Evolutionary conservation across 2,888 invertebrate genomes (phyloP).

Genomic region (Athrips mouffetella): DNA sequence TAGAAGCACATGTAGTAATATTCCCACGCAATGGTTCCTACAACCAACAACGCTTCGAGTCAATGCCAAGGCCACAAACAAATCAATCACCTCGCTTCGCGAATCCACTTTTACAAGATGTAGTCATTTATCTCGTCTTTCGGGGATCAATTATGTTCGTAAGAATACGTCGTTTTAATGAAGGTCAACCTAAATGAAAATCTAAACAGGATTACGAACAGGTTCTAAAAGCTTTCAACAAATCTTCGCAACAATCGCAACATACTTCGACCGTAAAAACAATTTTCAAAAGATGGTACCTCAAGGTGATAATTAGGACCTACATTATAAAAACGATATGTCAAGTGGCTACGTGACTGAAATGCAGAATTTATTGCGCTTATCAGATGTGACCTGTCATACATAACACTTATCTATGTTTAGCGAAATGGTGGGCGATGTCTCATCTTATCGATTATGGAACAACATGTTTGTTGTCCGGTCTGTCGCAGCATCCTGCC

Average conservation of each 20-base stretch:
- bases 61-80: not conserved
- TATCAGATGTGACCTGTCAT: slow-evolving; percentile 4
- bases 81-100: too few species aligned
- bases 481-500: slow-evolving; percentile 1
- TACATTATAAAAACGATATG: not conserved
- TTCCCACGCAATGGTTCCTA: not conserved
- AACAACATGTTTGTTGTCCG: slow-evolving; percentile 9
- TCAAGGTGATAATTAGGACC: not conserved
- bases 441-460: not conserved
- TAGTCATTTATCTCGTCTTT: too few species aligned
- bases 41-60: not conserved
- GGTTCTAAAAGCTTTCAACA: too few species aligned
- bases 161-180: too few species aligned
- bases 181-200: too few species aligned
- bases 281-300: not conserved
- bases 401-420: not conserved
- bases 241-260: too few species aligned
- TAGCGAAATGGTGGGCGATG: slow-evolving; percentile 5
- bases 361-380: not conserved
- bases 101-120: too few species aligned
- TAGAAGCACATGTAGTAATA: not conserved
- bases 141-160: too few species aligned
- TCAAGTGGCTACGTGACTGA: slow-evolving; percentile 2
- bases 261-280: not conserved
- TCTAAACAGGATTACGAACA: too few species aligned